A percentile compares a stretch with the other conserved stretches of the same genome.
phyloP scores from a whole-genome alignment of 2,113 vertebrate species.

The Ornithorhynchus anatinus region DNA sequence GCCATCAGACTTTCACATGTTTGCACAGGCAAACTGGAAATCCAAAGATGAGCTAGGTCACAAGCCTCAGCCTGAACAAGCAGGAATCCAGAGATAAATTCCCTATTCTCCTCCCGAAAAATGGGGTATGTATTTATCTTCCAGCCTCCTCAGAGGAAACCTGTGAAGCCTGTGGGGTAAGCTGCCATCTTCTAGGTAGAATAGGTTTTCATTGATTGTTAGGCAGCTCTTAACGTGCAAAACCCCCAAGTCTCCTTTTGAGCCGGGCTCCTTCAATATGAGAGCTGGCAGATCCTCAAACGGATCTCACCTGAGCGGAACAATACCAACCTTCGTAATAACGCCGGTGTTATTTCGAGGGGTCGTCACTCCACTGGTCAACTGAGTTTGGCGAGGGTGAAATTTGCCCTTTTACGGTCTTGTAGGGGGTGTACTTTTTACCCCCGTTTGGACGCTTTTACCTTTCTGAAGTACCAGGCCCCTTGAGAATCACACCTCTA shows the following conservation, averaged over 20 bases:
- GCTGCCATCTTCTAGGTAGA: conserved; percentile 54
- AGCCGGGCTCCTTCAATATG: conserved; percentile 52
- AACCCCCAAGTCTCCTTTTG: conserved; percentile 56
- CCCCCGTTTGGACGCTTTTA: background rate
- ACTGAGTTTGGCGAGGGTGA: conserved; percentile 40
- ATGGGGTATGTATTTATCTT: conserved; percentile 49
- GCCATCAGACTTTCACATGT: background rate
- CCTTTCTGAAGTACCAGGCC: background rate
- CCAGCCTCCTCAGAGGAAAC: conserved; percentile 31
- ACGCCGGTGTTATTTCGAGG: conserved; percentile 38
- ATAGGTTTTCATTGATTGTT: conserved; percentile 42
- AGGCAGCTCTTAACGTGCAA: conserved; percentile 53
- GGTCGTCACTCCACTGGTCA: conserved; percentile 55
- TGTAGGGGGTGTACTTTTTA: conserved; percentile 49
- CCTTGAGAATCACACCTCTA: background rate
- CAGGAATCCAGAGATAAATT: conserved; percentile 20
- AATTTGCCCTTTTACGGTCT: conserved; percentile 49
- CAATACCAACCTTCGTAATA: conserved; percentile 64
- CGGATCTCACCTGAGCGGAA: conserved; percentile 53
- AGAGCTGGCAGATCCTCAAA: conserved; percentile 33
- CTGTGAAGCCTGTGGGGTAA: conserved; percentile 36
- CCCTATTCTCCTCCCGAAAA: conserved; percentile 41
- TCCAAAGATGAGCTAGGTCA: background rate
- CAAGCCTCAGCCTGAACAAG: conserved; percentile 14
- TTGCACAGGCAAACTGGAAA: conserved; percentile 12